Evolutionary conservation across 2,113 vertebrate genomes (phyloP).

Genomic region (Petromus typicus): DNA sequence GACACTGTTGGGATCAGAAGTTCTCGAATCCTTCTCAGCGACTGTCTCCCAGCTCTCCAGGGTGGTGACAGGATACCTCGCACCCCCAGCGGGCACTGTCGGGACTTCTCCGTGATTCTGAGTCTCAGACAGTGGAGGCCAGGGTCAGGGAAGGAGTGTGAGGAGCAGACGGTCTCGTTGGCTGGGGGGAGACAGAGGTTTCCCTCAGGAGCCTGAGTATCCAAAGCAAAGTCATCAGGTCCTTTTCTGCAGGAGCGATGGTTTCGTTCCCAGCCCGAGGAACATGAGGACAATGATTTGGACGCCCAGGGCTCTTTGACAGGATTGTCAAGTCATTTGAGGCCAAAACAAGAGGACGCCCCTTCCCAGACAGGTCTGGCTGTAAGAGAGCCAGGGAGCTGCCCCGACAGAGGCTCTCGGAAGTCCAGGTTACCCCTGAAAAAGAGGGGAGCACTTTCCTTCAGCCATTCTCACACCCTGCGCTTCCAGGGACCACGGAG

Average conservation of each 20-base stretch:
- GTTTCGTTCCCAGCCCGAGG: slow-evolving; percentile 73
- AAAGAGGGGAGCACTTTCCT: not conserved
- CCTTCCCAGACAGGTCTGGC: not conserved
- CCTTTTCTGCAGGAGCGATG: slow-evolving; percentile 78
- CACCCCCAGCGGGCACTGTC: slow-evolving; percentile 26
- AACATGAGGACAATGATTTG: slow-evolving; percentile 51
- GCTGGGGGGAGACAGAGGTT: slow-evolving; percentile 79
- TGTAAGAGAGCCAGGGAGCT: no score
- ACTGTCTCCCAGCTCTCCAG: not conserved
- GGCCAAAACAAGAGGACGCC: not conserved
- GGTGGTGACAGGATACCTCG: not conserved
- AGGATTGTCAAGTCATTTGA: not conserved
- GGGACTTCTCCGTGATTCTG: slow-evolving; percentile 75
- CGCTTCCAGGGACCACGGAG: not conserved
- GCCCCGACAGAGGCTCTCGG: not conserved
- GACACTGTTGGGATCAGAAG: not conserved
- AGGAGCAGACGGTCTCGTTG: slow-evolving; percentile 78
- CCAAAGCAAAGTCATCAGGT: slow-evolving; percentile 75
- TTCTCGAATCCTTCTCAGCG: not conserved
- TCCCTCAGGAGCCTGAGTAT: slow-evolving; percentile 75
- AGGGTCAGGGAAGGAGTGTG: not conserved
- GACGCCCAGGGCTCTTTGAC: not conserved
- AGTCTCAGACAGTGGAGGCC: slow-evolving; percentile 40
- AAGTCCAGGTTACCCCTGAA: not conserved
- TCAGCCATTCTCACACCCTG: not conserved